phyloP scores from a whole-genome alignment of 2,888 invertebrate species.

The Syrphus vitripennis region DNA sequence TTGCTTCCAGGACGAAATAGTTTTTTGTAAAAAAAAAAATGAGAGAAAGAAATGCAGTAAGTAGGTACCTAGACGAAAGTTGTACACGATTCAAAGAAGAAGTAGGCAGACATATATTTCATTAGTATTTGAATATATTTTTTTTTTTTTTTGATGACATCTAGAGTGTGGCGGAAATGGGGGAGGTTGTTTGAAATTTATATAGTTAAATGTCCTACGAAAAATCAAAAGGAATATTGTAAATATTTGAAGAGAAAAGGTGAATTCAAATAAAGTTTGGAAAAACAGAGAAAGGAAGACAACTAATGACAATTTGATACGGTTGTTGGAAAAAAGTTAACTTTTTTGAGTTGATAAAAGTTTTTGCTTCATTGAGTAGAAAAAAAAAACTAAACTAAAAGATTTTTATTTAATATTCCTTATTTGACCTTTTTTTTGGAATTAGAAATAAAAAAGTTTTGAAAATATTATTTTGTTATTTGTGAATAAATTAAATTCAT shows the following conservation, averaged over 20 bases:
- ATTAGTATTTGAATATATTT: no score
- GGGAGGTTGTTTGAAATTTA: neutral
- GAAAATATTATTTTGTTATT: no score
- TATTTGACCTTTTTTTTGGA: neutral
- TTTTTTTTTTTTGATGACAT: neutral
- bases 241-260: no score
- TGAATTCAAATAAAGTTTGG: neutral
- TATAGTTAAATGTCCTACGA: neutral
- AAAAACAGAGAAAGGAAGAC: neutral
- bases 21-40: conserved; percentile 43
- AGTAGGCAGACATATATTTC: neutral
- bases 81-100: conserved; percentile 10
- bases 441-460: neutral
- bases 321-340: neutral
- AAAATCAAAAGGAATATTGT: neutral
- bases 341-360: neutral
- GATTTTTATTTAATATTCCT: neutral
- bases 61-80: conserved; percentile 45
- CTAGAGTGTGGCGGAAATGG: rapidly evolving
- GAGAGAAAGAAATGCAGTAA: conserved; percentile 60
- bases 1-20: neutral
- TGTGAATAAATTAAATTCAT: no score
- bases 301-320: neutral
- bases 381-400: no score
- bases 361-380: no score